Base-by-base conservation (phyloP, 1,140 invertebrate genomes). In the Amphibalanus amphitrite region DNA sequence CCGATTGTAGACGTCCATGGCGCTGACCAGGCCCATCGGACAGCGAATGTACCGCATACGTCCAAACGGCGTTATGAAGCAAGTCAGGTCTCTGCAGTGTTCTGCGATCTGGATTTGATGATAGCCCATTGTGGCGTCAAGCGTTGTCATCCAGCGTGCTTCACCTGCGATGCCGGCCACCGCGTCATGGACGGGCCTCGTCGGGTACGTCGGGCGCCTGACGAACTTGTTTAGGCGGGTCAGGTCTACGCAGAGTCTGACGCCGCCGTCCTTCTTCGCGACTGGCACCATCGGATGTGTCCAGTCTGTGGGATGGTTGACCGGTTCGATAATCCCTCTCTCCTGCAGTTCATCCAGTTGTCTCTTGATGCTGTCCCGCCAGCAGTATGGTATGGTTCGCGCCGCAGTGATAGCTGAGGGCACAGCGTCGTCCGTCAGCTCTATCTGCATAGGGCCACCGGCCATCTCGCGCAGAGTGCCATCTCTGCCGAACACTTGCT, bases 121-220 rank as follows among this genome's bases (percentile, higher is more conserved):
- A 73, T 78, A 79, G 17, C 78, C 78, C 29, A 76, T 72, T 30
- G 74, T 76, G 0, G 75, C 75, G 71, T 80, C 78, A 13, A 80
- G 28, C 0, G 65, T 74, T 20, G 74, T 74, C 70, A 73, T 74
- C 47, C 74, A 74, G n/a, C 67, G 30, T 10, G 71, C 67, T 25
- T 69, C 69, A 4, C 33, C n/a, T 25, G 59, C 30, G 29, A 76
- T 72, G 25, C 30, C 59, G 20, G 74, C 65, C 47, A 76, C 71
- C 23, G 74, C 73, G 38, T 75, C 70, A 69, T 79, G 74, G 26
- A 77, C 72, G 29, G 75, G 76, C 38, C 72, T 69, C n/a, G 76
- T 70, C 20, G 76, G 76, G 68, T 77, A 72, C 17, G 71, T 71
- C 20, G 74, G 74, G 0, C 78, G 59, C 71, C 75, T 73, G 25